Evolutionary conservation across 2,888 invertebrate genomes (phyloP), one percentile per base, ranked within the genome.

Genomic region (Adineta ricciae): DNA sequence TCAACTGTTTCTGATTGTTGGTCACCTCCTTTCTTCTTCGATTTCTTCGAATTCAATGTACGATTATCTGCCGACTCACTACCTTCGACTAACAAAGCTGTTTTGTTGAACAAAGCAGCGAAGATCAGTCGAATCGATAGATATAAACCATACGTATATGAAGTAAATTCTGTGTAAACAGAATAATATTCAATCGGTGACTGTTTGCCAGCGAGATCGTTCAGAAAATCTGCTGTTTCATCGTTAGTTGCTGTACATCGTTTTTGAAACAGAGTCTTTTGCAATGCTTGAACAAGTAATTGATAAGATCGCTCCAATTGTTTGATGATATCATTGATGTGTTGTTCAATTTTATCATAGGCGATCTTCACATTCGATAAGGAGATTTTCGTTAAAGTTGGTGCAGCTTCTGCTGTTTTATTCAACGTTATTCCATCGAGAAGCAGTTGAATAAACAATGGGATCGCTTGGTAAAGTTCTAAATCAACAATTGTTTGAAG

Each of bases 101-200:
- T 64, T 78, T 78, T 78, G n/a, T 78, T 78, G 24, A 78, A 78
- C n/a, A 78, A 8, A 14, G 41, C n/a, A 8, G 38, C 41, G n/a
- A 78, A 21, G 11, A 41, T 41, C 41, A 41, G n/a, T 78, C 41
- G 38, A n/a, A 78, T 41, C 41, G 78, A 7, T 41, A 78, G n/a
- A 78, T 78, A 41, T 41, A 78, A 41, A 78, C 38, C n/a, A 78
- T 78, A 78, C 38, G 32, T 41, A n/a, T 78, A 78, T 5, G 78
- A 78, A 41, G n/a, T 41, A 41, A 41, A 78, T 78, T 78, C 78
- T 41, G n/a, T 78, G n/a, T 78, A 78, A 78, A 41, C 8, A 41
- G 78, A 78, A 78, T 78, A 78, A n/a, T n/a, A 78, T 78, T 78
- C 78, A 78, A 78, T 7, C 24, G 78, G 78, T 14, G 24, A 78